Conservation (phyloP, 1,140 invertebrate species). For the Panagrolaimus sp. region DNA sequence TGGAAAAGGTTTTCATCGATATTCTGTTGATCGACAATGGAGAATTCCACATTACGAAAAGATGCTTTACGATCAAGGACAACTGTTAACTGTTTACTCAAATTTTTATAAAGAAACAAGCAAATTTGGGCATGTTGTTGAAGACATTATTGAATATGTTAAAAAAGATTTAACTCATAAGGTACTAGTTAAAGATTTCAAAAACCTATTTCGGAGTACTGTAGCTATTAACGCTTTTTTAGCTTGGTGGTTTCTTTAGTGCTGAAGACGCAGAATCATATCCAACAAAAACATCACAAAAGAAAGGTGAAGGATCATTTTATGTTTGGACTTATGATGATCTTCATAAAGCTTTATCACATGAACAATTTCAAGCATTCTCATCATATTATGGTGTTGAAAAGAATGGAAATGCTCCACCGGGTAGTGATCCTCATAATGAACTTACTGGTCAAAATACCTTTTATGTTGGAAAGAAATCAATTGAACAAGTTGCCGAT, state of each 20-base stretch:
- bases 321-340: conserved; percentile 82
- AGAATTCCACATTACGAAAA: conserved; percentile 94
- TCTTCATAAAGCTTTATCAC: conserved; percentile 64
- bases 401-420: no score
- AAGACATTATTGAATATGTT: conserved; percentile 79
- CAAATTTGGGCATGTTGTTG: conserved; percentile 65
- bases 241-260: conserved; percentile 77
- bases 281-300: conserved; percentile 64
- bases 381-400: no score
- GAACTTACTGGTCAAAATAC: conserved; percentile 81
- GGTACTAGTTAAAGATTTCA: background rate
- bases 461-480: conserved; percentile 63
- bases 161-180: conserved; percentile 72
- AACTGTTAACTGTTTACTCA: conserved; percentile 72
- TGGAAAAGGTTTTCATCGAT: conserved; percentile 81
- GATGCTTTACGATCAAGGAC: conserved; percentile 93
- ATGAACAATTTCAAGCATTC: no score
- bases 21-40: conserved; percentile 84
- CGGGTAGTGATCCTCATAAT: conserved; percentile 70
- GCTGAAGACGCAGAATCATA: conserved; percentile 91
- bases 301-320: conserved; percentile 86
- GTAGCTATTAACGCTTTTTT: no score
- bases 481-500: conserved; percentile 68
- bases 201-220: conserved; percentile 16
- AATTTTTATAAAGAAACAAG: conserved; percentile 72